phyloP scores from a whole-genome alignment of 2,113 vertebrate genomes.

The Passer montanus region DNA sequence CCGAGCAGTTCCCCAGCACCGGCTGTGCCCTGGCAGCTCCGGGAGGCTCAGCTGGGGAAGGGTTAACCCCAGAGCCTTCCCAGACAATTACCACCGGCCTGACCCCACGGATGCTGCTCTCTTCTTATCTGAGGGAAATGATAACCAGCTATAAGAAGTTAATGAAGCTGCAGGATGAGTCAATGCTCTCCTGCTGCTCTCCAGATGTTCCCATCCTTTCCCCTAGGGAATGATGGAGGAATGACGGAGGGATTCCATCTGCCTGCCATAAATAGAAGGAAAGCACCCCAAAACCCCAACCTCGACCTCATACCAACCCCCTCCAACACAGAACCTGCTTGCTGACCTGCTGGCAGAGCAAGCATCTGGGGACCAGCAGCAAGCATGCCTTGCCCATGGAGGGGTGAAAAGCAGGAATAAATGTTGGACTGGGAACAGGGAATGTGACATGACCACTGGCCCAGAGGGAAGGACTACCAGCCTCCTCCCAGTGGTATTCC shows the following conservation, averaged over 20 bases:
- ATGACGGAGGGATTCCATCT: conserved; percentile 42
- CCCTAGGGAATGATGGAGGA: conserved; percentile 19
- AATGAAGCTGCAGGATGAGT: conserved; percentile 72
- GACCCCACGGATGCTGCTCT: conserved; percentile 37
- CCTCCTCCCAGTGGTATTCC: not conserved
- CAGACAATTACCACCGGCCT: conserved; percentile 16
- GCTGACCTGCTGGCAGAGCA: not conserved
- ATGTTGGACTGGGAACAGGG: not conserved
- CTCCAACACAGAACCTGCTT: not conserved
- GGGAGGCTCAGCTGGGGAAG: not conserved
- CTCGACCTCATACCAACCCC: not conserved
- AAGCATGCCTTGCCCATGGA: not conserved
- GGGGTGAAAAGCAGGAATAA: not conserved
- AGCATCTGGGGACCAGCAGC: rapidly evolving
- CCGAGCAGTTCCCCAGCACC: not conserved
- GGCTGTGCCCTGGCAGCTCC: not conserved
- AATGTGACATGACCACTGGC: rapidly evolving
- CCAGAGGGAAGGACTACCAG: not conserved
- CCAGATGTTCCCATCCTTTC: conserved; percentile 53
- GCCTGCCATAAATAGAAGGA: conserved; percentile 1
- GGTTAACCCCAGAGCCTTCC: conserved; percentile 43
- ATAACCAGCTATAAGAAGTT: conserved; percentile 69
- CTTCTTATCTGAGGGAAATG: conserved; percentile 54
- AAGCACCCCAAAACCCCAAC: not conserved
- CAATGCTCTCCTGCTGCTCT: conserved; percentile 54